Base-by-base conservation (phyloP, 2,888 invertebrate genomes). In the Phyllotreta cruciferae region DNA sequence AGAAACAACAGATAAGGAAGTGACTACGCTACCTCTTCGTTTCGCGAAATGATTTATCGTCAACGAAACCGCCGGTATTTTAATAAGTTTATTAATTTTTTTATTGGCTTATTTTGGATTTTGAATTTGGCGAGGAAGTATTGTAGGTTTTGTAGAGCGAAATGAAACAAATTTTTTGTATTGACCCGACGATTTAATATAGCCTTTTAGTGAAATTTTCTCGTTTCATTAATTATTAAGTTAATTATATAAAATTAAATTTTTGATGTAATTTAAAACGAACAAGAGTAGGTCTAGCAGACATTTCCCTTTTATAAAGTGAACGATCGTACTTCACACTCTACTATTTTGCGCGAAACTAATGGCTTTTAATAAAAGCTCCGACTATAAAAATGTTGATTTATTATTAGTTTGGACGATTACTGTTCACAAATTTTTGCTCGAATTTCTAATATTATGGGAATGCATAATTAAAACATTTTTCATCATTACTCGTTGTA, bases 311-410 rank as follows among this genome's bases (percentile, higher is more conserved):
- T 74, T 75, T 75, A 75, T 74, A 74, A 74, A 74, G 73, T 73
- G 69, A 74, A 69, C 72, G 73, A 73, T 73, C 71, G 66, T 75
- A 76, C 71, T 77, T 76, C 74, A 72, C 74, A 74, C 76, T 74
- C 71, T 63, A 72, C 66, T 68, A 71, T 67, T 70, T 71, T 73
- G 70, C 67, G 64, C 62, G 62, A 79, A 80, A 80, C 80, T 80
- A 81, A 81, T 81, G 80, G 80, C 79, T 81, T 80, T 81, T 81
- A 81, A 81, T 81, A 81, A 81, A 81, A 81, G 80, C 79, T 74
- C 66, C 74, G 79, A 79, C 81, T 79, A 81, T 81, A 81, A 81
- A 81, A 81, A 79, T 81, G 79, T 79, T 81, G 80, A 81, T 81
- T 81, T 81, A 81, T 80, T 79, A 77, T 77, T 77, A 78, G 78